Percentiles rank a stretch among this genome's conserved stretches.
These are phyloP conservation scores for Enteromius treurensis DNA, from an alignment of 2,797 vertebrate genomes.

Conservation along the genomic window DNA sequence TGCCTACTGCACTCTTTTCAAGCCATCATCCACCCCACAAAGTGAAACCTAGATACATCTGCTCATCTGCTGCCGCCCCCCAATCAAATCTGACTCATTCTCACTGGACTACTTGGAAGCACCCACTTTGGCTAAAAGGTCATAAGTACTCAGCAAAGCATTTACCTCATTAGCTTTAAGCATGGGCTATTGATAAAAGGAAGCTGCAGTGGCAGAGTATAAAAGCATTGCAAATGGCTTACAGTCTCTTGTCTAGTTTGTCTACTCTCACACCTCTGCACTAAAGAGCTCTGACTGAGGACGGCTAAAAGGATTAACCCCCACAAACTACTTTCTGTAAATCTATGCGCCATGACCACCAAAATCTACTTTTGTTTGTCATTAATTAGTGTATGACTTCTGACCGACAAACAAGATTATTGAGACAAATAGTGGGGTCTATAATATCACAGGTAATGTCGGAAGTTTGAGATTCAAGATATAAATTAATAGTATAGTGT, in stretches of 20 bases:
- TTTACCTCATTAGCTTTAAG: slow-evolving; percentile 52
- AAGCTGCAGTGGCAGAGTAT: slow-evolving; percentile 43
- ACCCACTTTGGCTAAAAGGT: slow-evolving; percentile 43
- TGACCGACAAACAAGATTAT: background rate
- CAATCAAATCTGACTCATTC: slow-evolving; percentile 34
- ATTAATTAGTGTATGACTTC: slow-evolving; percentile 11
- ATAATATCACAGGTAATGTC: background rate
- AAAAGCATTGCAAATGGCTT: slow-evolving; percentile 47
- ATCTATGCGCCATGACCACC: slow-evolving; percentile 42
- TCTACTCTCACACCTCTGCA: slow-evolving; percentile 48
- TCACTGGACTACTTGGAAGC: slow-evolving; percentile 23
- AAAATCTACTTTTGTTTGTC: slow-evolving; percentile 5
- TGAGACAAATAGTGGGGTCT: background rate
- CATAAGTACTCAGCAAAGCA: slow-evolving; percentile 45
- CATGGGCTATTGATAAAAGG: slow-evolving; percentile 48
- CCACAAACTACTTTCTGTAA: slow-evolving; percentile 34
- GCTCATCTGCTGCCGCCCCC: background rate
- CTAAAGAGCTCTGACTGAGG: slow-evolving; percentile 37
- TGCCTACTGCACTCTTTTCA: slow-evolving; percentile 34
- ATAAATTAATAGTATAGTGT: background rate
- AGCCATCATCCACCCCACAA: slow-evolving; percentile 9
- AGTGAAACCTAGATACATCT: slow-evolving; percentile 8
- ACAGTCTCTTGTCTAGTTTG: slow-evolving; percentile 20
- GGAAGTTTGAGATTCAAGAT: background rate
- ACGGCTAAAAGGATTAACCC: slow-evolving; percentile 59